Conservation (phyloP, 1,140 invertebrate species). For the Drosophila varians region DNA sequence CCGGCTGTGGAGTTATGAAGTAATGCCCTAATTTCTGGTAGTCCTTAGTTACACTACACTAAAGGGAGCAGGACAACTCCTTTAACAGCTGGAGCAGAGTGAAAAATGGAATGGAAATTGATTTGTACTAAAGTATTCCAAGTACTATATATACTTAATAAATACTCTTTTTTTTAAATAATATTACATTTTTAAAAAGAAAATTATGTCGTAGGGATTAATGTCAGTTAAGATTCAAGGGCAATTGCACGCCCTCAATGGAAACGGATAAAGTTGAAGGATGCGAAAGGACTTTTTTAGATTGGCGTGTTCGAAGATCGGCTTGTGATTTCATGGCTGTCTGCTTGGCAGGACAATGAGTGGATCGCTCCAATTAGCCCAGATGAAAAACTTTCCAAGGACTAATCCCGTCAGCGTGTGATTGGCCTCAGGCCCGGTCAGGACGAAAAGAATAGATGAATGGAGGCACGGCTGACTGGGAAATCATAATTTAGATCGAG, state of each 20-base stretch:
- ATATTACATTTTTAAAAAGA: neutral
- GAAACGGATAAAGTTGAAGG: conserved; percentile 28
- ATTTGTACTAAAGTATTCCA: too few relatives aligned
- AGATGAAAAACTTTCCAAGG: conserved; percentile 59
- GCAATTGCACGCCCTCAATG: conserved; percentile 55
- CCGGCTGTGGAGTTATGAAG: conserved; percentile 46
- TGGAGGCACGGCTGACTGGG: conserved; percentile 26
- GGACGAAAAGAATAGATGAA: conserved; percentile 24
- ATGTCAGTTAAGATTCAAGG: conserved; percentile 66
- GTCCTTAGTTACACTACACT: conserved; percentile 58
- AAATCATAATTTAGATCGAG: conserved; percentile 28
- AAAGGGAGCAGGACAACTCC: neutral
- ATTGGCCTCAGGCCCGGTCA: conserved; percentile 58
- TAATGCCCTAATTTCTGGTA: conserved; percentile 63
- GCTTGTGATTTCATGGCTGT: conserved; percentile 65
- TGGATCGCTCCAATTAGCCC: conserved; percentile 65
- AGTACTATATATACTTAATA: too few relatives aligned
- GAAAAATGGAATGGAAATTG: too few relatives aligned
- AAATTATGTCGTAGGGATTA: conserved; percentile 2
- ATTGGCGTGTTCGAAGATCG: conserved; percentile 23
- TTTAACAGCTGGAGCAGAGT: conserved; percentile 7
- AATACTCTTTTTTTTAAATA: too few relatives aligned
- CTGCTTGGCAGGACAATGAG: conserved; percentile 17
- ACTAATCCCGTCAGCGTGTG: conserved; percentile 75
- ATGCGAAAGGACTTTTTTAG: conserved; percentile 15